These are phyloP conservation scores for Chaitophorus viminalis DNA, from an alignment of 2,888 invertebrate genomes.

Conservation along the genomic window DNA sequence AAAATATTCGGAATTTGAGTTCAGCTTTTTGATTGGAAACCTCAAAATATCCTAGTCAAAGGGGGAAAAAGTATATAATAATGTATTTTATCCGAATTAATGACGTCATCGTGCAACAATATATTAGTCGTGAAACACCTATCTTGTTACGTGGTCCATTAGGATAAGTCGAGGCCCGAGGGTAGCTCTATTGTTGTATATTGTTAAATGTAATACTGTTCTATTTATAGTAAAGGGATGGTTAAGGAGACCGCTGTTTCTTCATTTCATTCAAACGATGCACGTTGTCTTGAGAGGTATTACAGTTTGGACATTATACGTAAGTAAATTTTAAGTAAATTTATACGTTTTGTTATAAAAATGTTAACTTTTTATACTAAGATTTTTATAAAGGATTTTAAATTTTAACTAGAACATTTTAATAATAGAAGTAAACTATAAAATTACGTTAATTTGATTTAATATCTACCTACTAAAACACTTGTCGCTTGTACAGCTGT, in stretches of 20 bases:
- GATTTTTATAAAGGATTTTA: background rate
- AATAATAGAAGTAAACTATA: background rate
- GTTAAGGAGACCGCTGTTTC: conserved; percentile 29
- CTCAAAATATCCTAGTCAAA: conserved; percentile 73
- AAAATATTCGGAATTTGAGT: conserved; percentile 78
- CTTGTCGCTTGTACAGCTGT: background rate
- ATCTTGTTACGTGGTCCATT: conserved; percentile 60
- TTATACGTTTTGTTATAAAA: background rate
- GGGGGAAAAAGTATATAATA: conserved; percentile 62
- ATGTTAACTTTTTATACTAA: background rate
- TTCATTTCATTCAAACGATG: conserved; percentile 59
- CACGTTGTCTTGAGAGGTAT: conserved; percentile 57
- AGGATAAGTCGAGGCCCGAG: conserved; percentile 59
- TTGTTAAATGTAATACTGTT: conserved; percentile 42
- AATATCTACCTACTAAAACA: background rate
- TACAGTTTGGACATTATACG: conserved; percentile 54
- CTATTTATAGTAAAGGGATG: conserved; percentile 54
- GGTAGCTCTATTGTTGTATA: conserved; percentile 61
- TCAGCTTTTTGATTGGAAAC: conserved; percentile 75
- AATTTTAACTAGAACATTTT: too few relatives aligned
- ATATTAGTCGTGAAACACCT: conserved; percentile 53
- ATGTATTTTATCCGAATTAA: conserved; percentile 27
- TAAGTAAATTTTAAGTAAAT: conserved; percentile 32
- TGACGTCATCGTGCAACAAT: conserved; percentile 58
- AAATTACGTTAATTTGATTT: background rate